Conservation (phyloP, 2,113 vertebrate genomes). For the Echinops telfairi region DNA sequence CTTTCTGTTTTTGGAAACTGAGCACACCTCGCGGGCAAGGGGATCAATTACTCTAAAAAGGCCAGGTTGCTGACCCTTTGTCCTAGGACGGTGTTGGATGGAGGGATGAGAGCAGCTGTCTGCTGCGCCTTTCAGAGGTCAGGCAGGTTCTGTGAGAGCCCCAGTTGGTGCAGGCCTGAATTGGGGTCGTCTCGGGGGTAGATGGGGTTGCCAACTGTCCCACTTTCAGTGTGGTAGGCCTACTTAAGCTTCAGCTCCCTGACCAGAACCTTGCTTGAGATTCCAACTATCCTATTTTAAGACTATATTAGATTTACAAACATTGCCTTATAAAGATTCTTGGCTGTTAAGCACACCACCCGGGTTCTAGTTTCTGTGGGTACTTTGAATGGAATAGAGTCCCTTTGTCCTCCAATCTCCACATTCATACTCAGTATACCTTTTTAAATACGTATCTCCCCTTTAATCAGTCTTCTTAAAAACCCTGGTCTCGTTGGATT, state of each 20-base stretch:
- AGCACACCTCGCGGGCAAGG: slow-evolving; percentile 30
- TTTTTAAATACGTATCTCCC: neutral
- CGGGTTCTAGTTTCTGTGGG: neutral
- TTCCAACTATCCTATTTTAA: neutral
- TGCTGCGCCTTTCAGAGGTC: neutral
- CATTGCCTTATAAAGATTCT: neutral
- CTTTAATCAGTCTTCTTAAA: neutral
- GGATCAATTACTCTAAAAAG: slow-evolving; percentile 40
- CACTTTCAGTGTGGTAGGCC: neutral
- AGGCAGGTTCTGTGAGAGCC: neutral
- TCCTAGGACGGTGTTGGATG: neutral
- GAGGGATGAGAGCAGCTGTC: slow-evolving; percentile 41
- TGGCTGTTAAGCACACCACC: neutral
- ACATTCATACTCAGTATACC: neutral
- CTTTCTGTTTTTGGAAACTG: slow-evolving; percentile 60
- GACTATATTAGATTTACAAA: neutral
- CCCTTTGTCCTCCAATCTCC: neutral
- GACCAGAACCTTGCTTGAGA: neutral
- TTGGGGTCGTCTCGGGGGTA: neutral
- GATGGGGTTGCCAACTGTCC: neutral
- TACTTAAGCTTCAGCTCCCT: neutral
- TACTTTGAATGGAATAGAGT: neutral
- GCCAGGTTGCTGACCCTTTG: slow-evolving; percentile 66
- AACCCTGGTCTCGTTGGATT: neutral
- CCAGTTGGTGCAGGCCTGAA: neutral